Base-by-base conservation (phyloP, 2,113 vertebrate genomes). In the Noturus placidus region DNA sequence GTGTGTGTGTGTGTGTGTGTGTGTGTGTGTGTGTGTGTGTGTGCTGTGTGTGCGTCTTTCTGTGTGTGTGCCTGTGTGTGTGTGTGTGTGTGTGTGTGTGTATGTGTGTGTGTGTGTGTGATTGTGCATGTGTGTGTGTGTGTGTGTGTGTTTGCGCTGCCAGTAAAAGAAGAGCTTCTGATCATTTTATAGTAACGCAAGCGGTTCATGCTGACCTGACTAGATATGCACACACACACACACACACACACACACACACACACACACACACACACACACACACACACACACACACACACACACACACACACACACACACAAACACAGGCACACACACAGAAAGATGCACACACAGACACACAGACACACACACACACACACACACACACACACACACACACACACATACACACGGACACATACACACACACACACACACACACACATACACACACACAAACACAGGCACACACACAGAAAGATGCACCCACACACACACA, bases 141-240 rank as follows among this genome's bases (percentile, higher is more conserved):
- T 79, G 50, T 35, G 78, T 57, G 52, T 57, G 54, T 57, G 54
- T 81, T 54, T 35, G 27, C 17, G 50, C 17, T 52, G 11, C 13
- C 10, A 79, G 46, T 38, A 35, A 74, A 56, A 80, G 79, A 11
- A 88, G 78, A 89, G 33, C 5, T 33, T 77, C n/a, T 78, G 79
- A 86, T 86, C 69, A 69, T 82, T 57, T 84, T 87, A 63, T 59
- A 77, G 77, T 27, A 81, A 87, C 77, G 74, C 50, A 61, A 87
- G 46, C 65, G 86, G 83, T 54, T 87, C 86, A 84, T 56, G n/a
- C 82, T 82, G 89, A 87, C 83, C 86, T 85, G 38, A 76, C 61
- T 42, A 50, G 72, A 59, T 3, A 82, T 78, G 38, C 30, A 19
- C n/a, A 9, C 72, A 65, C 46, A 33, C 76, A 52, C 54, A 57